A percentile compares a stretch with the other conserved stretches of the same genome.
Evolutionary conservation across 2,113 vertebrate species (phyloP).

Genomic region (Nothobranchius furzeri): DNA sequence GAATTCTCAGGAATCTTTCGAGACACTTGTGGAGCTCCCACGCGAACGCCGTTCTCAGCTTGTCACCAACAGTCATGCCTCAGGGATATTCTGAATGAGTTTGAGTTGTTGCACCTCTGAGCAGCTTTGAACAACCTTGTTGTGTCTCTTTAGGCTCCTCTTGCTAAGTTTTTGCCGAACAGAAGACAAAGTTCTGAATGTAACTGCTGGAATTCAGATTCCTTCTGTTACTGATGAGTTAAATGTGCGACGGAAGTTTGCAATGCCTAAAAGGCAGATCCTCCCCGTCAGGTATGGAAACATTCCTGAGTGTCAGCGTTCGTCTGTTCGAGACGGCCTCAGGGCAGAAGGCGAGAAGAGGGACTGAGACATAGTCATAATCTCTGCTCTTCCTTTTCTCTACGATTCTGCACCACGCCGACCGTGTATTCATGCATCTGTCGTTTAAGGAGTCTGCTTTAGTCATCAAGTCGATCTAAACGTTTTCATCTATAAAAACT

Average conservation of each 20-base stretch:
- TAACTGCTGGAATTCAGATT: too few species aligned
- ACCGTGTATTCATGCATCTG: conserved; percentile 31
- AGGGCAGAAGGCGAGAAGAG: conserved; percentile 42
- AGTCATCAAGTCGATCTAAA: conserved; percentile 10
- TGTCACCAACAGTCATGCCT: too few species aligned
- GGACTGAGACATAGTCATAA: conserved; percentile 18
- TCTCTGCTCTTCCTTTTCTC: conserved; percentile 6
- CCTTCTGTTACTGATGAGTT: neutral
- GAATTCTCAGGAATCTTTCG: too few species aligned
- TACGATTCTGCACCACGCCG: neutral
- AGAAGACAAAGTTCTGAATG: too few species aligned
- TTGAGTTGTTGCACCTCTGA: too few species aligned
- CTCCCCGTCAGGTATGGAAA: conserved; percentile 28
- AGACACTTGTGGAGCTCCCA: too few species aligned
- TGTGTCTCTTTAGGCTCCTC: too few species aligned
- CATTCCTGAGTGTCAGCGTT: conserved; percentile 48
- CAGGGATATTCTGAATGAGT: too few species aligned
- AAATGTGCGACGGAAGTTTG: neutral
- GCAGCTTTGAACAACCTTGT: too few species aligned
- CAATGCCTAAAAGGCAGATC: conserved; percentile 26
- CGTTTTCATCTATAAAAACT: neutral
- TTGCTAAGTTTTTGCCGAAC: too few species aligned
- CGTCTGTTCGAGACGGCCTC: conserved; percentile 16
- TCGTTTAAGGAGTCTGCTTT: conserved; percentile 10
- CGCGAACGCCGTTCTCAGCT: too few species aligned